Base-by-base conservation (phyloP, 2,113 vertebrate species). In the Myrmecophaga tridactyla region DNA sequence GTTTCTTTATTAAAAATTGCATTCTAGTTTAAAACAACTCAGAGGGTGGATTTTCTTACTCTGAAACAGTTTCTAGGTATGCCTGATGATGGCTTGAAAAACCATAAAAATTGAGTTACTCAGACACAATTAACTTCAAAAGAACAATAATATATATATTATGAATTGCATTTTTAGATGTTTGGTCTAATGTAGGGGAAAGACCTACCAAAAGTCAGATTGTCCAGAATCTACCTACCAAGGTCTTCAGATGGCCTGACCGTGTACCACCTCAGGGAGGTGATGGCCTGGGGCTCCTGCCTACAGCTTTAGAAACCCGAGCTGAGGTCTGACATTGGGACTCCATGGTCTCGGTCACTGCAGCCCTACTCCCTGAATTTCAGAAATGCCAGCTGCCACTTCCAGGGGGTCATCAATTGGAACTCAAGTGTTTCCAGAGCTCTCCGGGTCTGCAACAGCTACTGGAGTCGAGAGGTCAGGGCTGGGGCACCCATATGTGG, bases 371-470 rank as follows among this genome's bases (percentile, higher is more conserved):
- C 70, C 60, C 34, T 89, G 34, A 69, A 36, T 69, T 96, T 84
- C 97, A 98, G 98, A 96, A 98, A 99, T 90, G 97, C 97, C 95
- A 98, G 97, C 21, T 99, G 98, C 69, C 96, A 98, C 69, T 99
- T 98, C 96, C 98, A 98, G 56, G 34, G 96, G 3, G 34, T 98
- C 60, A 85, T 92, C 76, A 98, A 97, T 96, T 34, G 20, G 21
- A 98, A 98, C 58, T 97, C 98, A 27, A 98, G 97, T 76, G 91
- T n/a, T 7, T 98, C 97, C 15, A 97, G 98, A 96, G 98, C 98
- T 8, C 39, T 99, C 82, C 98, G 99, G 41, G 97, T 99, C 46
- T 99, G 99, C 96, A 99, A 98, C 95, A 99, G 98, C 97, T 99
- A 98, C 97, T 99, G 99, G 99, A 99, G 96, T 85, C 98, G 99